Percentiles rank a stretch among this genome's conserved stretches.
Evolutionary conservation across 2,113 vertebrate genomes (phyloP).

Genomic region (Cyprinodon variegatus): DNA sequence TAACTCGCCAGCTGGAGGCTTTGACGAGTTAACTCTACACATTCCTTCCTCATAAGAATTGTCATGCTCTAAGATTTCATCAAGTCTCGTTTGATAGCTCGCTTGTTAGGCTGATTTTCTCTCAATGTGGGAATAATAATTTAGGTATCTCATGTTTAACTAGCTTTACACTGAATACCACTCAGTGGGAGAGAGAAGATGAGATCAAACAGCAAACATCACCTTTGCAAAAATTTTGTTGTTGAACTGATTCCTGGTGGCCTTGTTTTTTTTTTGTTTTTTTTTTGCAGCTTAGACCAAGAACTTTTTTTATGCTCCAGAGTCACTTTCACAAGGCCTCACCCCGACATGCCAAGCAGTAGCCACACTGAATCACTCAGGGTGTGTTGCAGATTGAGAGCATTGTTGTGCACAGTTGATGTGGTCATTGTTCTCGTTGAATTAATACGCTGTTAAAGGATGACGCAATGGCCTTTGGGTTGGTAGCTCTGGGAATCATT

Average conservation of each 20-base stretch:
- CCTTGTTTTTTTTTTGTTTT: too few species aligned
- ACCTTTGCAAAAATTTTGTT: not conserved
- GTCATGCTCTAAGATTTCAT: too few species aligned
- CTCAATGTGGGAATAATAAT: too few species aligned
- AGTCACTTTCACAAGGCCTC: not conserved
- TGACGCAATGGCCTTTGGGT: not conserved
- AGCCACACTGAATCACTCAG: not conserved
- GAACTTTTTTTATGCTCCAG: not conserved
- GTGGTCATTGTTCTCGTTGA: slow-evolving; percentile 24
- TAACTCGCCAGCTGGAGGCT: slow-evolving; percentile 1
- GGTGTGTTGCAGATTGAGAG: not conserved
- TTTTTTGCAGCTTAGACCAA: too few species aligned
- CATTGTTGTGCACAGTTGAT: not conserved
- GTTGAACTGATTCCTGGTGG: not conserved
- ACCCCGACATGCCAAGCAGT: not conserved
- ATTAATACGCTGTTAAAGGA: slow-evolving; percentile 18
- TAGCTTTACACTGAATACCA: not conserved
- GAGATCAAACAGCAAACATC: not conserved
- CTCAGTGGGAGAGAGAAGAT: not conserved
- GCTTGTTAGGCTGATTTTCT: too few species aligned
- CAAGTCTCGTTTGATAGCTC: too few species aligned
- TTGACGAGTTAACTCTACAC: not conserved
- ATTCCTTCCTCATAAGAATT: not conserved
- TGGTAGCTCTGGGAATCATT: slow-evolving; percentile 52
- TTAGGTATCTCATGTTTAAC: not conserved